Evolutionary conservation across 2,797 vertebrate genomes (phyloP).

Genomic region (Sebastes kiyomatsui): DNA sequence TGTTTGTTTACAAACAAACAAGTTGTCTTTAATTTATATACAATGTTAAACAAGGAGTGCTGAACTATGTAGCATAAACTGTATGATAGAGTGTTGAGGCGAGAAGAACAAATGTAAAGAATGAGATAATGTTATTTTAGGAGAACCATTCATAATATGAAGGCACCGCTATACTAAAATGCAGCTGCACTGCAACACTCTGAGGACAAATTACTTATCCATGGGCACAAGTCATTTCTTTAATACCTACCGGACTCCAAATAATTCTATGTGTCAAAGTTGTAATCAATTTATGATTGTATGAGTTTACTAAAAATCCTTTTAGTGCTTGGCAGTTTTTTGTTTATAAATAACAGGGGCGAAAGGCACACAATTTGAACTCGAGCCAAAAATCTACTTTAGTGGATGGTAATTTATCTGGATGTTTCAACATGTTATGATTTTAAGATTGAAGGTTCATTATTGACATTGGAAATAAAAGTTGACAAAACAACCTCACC

Average conservation of each 20-base stretch:
- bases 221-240: constrained; percentile 17
- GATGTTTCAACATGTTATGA: not conserved
- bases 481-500: not conserved
- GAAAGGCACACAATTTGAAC: constrained; percentile 29
- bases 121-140: constrained; percentile 11
- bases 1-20: not conserved
- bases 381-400: constrained; percentile 48
- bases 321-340: constrained; percentile 45
- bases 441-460: constrained; percentile 22
- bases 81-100: not conserved
- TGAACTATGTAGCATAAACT: not conserved
- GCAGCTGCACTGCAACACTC: constrained; percentile 1
- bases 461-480: constrained; percentile 29
- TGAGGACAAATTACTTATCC: constrained; percentile 15
- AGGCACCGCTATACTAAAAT: not conserved
- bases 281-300: constrained; percentile 33
- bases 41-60: constrained; percentile 5
- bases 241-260: constrained; percentile 4
- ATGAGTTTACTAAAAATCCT: constrained; percentile 38
- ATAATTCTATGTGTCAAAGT: constrained; percentile 22
- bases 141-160: constrained; percentile 12
- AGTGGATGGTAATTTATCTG: constrained; percentile 36
- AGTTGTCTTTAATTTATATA: not conserved
- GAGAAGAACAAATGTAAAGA: constrained; percentile 17
- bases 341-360: constrained; percentile 36